Evolutionary conservation across 2,888 invertebrate species (phyloP).

Genomic region (Eucera pruinosa): DNA sequence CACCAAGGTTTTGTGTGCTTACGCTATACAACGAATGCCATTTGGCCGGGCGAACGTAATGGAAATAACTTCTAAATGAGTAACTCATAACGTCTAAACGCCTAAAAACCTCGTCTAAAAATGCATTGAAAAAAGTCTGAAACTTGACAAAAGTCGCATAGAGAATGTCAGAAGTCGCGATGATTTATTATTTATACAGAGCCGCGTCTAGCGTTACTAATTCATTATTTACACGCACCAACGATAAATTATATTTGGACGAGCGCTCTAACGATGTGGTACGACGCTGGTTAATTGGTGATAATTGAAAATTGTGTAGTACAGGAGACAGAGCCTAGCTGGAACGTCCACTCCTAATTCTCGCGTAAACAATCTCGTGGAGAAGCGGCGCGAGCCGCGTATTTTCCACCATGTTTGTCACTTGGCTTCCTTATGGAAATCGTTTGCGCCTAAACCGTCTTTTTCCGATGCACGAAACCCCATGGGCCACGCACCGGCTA

Average conservation of each 20-base stretch:
- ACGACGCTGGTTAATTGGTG: slow-evolving; percentile 44
- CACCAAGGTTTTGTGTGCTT: too few species aligned
- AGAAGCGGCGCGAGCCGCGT: slow-evolving; percentile 49
- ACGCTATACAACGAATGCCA: too few species aligned
- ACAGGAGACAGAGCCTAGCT: slow-evolving; percentile 25
- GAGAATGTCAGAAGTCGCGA: too few species aligned
- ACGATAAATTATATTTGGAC: slow-evolving; percentile 51
- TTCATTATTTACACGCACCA: slow-evolving; percentile 36
- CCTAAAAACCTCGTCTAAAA: too few species aligned
- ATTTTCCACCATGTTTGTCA: slow-evolving; percentile 56
- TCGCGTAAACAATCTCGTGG: slow-evolving; percentile 58
- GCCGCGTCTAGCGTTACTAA: slow-evolving; percentile 18
- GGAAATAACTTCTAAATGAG: too few species aligned
- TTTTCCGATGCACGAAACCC: slow-evolving; percentile 39
- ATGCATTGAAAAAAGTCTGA: too few species aligned
- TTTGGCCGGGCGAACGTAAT: too few species aligned
- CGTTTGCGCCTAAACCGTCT: slow-evolving; percentile 31
- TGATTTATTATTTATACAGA: slow-evolving; percentile 20
- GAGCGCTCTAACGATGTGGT: slow-evolving; percentile 44
- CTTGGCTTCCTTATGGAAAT: slow-evolving; percentile 63
- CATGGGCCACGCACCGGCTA: slow-evolving; percentile 58
- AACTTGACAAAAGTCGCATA: too few species aligned
- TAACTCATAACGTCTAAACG: too few species aligned
- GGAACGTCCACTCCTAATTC: slow-evolving; percentile 57
- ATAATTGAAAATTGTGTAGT: slow-evolving; percentile 46